Percentiles rank a stretch among this genome's conserved stretches.
Evolutionary conservation across 2,888 invertebrate genomes (phyloP).

Genomic region (Nineta flava): DNA sequence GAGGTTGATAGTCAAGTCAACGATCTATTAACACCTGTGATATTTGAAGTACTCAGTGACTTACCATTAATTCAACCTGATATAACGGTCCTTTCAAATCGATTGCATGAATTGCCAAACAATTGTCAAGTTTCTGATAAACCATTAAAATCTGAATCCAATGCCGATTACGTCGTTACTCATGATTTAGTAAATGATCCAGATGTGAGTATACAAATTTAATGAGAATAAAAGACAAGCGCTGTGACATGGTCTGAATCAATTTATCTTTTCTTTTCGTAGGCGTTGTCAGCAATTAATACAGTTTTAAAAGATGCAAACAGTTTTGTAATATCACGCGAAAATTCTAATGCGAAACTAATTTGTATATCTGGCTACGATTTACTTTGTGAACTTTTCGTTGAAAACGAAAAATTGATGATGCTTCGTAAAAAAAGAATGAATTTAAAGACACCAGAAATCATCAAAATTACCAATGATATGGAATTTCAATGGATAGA

Average conservation of each 20-base stretch:
- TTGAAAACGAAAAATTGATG: slow-evolving; percentile 19
- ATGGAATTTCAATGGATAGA: slow-evolving; percentile 22
- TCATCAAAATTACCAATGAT: slow-evolving; percentile 18
- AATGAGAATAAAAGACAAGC: no score
- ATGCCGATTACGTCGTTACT: slow-evolving; percentile 16
- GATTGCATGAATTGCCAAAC: slow-evolving; percentile 30
- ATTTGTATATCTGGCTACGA: slow-evolving; percentile 19
- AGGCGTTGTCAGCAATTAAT: slow-evolving; percentile 27
- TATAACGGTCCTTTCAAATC: slow-evolving; percentile 37
- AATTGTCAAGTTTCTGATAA: slow-evolving; percentile 43
- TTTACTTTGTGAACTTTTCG: slow-evolving; percentile 19
- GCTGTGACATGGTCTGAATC: no score
- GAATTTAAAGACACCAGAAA: slow-evolving; percentile 9
- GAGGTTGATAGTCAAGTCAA: slow-evolving; percentile 26
- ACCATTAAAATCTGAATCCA: slow-evolving; percentile 28
- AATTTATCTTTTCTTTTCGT: neutral
- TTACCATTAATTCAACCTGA: slow-evolving; percentile 54
- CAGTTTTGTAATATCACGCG: slow-evolving; percentile 21
- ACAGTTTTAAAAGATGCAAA: slow-evolving; percentile 26
- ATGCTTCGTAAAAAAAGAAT: slow-evolving; percentile 18
- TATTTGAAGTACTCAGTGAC: slow-evolving; percentile 45
- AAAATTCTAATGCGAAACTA: slow-evolving; percentile 14
- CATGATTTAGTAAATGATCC: slow-evolving; percentile 31
- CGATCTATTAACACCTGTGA: slow-evolving; percentile 33
- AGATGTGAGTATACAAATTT: slow-evolving; percentile 30